These are phyloP conservation scores for Myotis planiceps DNA, from an alignment of 2,797 vertebrate genomes.

Conservation along the genomic window DNA sequence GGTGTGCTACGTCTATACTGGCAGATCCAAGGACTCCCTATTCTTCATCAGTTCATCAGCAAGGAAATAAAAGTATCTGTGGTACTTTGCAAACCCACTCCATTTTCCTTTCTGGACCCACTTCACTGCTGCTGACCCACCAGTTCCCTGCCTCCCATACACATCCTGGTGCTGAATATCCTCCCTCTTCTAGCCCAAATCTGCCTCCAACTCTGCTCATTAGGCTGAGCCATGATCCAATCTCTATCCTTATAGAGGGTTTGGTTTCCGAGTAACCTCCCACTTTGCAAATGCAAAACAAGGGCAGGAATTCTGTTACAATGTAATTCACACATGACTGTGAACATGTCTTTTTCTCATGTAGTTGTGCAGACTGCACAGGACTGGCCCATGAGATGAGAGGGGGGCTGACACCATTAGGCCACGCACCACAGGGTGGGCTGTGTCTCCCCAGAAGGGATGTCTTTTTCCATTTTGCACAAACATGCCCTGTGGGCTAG, in stretches of 20 bases:
- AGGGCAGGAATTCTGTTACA: background rate
- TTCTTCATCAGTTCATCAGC: background rate
- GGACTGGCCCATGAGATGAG: background rate
- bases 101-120: conserved; percentile 35
- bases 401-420: accelerated
- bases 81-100: background rate
- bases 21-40: background rate
- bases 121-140: background rate
- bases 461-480: background rate
- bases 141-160: background rate
- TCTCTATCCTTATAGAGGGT: conserved; percentile 39
- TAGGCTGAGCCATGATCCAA: background rate
- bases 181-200: conserved; percentile 9
- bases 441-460: background rate
- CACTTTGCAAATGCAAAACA: conserved; percentile 5
- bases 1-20: no score
- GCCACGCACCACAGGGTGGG: background rate
- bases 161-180: conserved; percentile 1
- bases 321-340: background rate
- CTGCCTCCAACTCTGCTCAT: background rate
- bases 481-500: background rate
- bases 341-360: background rate
- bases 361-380: background rate
- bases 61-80: background rate
- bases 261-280: conserved; percentile 2